Conservation (phyloP, 2,797 vertebrate genomes). For the Sebastes minor region DNA sequence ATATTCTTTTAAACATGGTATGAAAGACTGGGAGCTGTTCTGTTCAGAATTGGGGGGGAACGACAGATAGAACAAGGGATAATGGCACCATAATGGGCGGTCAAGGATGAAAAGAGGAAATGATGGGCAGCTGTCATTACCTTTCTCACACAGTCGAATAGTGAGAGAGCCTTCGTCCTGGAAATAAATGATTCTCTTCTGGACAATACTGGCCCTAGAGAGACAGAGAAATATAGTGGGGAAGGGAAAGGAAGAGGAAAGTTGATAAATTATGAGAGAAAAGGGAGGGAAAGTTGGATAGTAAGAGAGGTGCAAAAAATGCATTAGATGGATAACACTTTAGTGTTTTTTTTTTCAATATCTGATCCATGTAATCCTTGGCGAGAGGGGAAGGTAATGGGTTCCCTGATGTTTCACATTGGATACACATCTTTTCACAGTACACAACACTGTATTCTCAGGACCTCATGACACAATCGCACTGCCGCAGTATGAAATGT, state of each 20-base stretch:
- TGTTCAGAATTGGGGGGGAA: background rate
- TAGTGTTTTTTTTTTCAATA: background rate
- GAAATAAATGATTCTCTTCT: conserved; percentile 97
- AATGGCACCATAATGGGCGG: conserved; percentile 25
- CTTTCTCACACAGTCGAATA: conserved; percentile 94
- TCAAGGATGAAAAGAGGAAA: conserved; percentile 22
- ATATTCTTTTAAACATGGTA: background rate
- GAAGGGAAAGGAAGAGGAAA: background rate
- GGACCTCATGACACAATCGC: conserved; percentile 34
- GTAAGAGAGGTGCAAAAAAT: conserved; percentile 16
- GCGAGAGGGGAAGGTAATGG: conserved; percentile 38
- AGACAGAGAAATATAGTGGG: conserved; percentile 18
- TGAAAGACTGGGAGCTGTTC: background rate
- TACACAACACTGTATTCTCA: conserved; percentile 14
- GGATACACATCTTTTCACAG: conserved; percentile 43
- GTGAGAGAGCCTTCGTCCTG: conserved; percentile 96
- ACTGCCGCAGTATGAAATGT: conserved; percentile 22
- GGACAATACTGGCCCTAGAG: conserved; percentile 94
- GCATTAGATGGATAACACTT: conserved; percentile 35
- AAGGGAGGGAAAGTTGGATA: background rate
- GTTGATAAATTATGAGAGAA: background rate
- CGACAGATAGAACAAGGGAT: conserved; percentile 5
- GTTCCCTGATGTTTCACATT: conserved; percentile 41
- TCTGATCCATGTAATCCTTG: conserved; percentile 46
- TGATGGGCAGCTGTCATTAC: conserved; percentile 79